Evolutionary conservation across 2,888 invertebrate species (phyloP), one percentile per base, ranked within the genome.

Genomic region (Tachina fera): DNA sequence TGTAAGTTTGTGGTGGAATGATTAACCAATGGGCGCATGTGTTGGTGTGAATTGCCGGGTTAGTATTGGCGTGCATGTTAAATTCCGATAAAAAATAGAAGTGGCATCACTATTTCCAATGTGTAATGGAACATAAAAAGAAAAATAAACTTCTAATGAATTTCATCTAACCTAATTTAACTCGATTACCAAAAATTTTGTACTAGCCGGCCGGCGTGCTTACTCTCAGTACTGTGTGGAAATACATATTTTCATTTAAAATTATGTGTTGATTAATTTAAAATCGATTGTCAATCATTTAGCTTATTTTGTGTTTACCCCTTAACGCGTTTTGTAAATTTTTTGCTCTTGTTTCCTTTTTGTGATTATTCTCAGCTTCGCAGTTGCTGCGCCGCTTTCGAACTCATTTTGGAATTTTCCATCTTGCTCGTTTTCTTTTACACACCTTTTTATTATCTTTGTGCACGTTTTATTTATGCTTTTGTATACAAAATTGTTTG

Each of bases 1-100:
- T 77, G 47, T 49, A 49, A 41, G 70, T 70, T 14, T 51, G 9
- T 45, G n/a, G 74, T 67, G 65, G 45, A 67, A 56, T 56, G 72
- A 80, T 80, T 83, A 78, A 74, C 67, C 45, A 65, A 70, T 71
- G 74, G 83, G 77, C 81, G 74, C 61, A 78, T 86, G 85, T 85
- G 74, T 79, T 85, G 61, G 87, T 83, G 76, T 79, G 58, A 56
- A 68, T 71, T 74, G 49, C 63, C 78, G 71, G 75, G 58, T 74
- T 47, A 19, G 67, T 82, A 65, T 75, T 82, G 49, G 70, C 67
- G 56, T 51, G 22, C 19, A 16, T 51, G 49, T 56, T 60, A 3
- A 74, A 72, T 67, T 80, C 47, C 14, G 67, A 81, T 76, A 80
- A 76, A 80, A 76, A 60, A 65, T 31, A 31, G 31, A 58, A 39